A percentile compares a stretch with the other conserved stretches of the same genome.
Evolutionary conservation across 1,140 invertebrate genomes (phyloP).

Genomic region (Potamilus streckersoni): DNA sequence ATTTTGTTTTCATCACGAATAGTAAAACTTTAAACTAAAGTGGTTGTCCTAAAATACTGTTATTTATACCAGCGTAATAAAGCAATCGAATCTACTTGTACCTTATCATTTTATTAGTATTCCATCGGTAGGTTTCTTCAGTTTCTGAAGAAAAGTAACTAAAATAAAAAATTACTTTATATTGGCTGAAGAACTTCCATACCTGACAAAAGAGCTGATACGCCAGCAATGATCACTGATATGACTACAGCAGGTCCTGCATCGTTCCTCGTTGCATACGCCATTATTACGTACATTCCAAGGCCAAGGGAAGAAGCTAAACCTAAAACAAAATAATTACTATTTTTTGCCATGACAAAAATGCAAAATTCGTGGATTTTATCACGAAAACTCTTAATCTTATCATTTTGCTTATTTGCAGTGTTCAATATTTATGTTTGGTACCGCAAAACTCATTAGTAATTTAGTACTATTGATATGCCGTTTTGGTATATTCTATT

Average conservation of each 20-base stretch:
- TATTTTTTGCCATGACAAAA: too few relatives aligned
- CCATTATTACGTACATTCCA: conserved; percentile 90
- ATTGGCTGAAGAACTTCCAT: background rate
- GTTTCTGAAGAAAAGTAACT: background rate
- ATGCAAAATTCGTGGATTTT: too few relatives aligned
- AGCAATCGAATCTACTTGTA: background rate
- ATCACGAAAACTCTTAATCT: too few relatives aligned
- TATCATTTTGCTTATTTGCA: too few relatives aligned
- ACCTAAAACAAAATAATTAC: conserved; percentile 60
- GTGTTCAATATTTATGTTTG: too few relatives aligned
- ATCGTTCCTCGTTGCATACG: conserved; percentile 84
- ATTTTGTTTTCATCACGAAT: background rate
- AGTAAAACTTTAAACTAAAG: background rate
- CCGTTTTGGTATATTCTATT: too few relatives aligned
- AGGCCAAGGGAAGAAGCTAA: conserved; percentile 88
- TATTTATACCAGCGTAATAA: background rate
- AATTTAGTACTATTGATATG: too few relatives aligned
- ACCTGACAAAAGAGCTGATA: conserved; percentile 82
- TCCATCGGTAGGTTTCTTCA: background rate
- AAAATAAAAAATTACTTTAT: background rate
- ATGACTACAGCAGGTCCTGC: conserved; percentile 90
- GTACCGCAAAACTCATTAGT: too few relatives aligned
- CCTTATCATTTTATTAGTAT: background rate
- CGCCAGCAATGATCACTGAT: conserved; percentile 87
- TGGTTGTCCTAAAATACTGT: background rate